Base-by-base conservation (phyloP, 1,140 invertebrate genomes). In the Diorhabda elongata region DNA sequence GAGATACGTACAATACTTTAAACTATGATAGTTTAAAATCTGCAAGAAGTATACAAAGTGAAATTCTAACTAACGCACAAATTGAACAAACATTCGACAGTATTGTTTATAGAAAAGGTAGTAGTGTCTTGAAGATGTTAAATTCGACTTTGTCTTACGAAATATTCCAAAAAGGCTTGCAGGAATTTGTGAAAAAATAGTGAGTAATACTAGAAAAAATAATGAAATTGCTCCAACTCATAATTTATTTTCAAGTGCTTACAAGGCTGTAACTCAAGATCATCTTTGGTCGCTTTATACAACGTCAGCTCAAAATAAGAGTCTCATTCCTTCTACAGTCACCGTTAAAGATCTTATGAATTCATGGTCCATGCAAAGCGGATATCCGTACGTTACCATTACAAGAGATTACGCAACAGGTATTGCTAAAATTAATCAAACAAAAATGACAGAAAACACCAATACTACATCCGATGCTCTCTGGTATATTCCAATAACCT, bases 301-400 rank as follows among this genome's bases (percentile, higher is more conserved):
- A 2, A 69, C 69, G 41, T 60, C 66, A 42, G 73, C 73, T 2
- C 67, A 68, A 61, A 77, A 76, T 45, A 52, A 71, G 8, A 73
- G 73, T 26, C 64, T 74, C 26, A 68, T 77, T 11, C 76, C 77
- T 2, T 61, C 66, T 43, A 73, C 71, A 66, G 65, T 73, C 6
- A 77, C 81, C 5, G 76, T 88, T 2, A 79, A 82, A 64, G 76
- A 82, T 5, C 80, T 86, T 9, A 85, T 87, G 75, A 82, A 88
- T 64, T 85, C 86, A 0, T 92, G 91, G 90, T 86, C 86, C 2
- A 78, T 82, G 41, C 85, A 90, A 77, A 85, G 85, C 74, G 84
- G 87, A 61, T 89, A 89, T 79, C 91, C 91, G 0, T 80, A 90
- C 3, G 80, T 92, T 2, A 87, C 82, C 2, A 82, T 91, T 3